Evolutionary conservation across 2,797 vertebrate genomes (phyloP), one percentile per base, ranked within the genome.

Genomic region (Cyclopterus lumpus): DNA sequence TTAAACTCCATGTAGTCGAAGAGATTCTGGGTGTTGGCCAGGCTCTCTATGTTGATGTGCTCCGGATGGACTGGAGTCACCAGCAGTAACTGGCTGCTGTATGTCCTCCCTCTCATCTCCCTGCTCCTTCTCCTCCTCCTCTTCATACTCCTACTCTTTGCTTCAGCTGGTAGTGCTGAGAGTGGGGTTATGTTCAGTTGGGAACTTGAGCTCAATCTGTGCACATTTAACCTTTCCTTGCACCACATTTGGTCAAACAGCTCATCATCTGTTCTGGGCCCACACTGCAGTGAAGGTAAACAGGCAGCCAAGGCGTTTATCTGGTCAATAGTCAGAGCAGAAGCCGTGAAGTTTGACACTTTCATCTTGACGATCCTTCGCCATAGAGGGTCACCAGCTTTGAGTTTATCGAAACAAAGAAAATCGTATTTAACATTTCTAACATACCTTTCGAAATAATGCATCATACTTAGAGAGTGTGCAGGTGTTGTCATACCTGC

Each of bases 191-290:
- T 34, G 40, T 61, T 74, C n/a, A 24, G 2, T 24, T 63, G 9
- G 28, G 53, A 61, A 46, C 51, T 20, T 71, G 24, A 49, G 30
- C 26, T 44, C 24, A 67, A 46, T 14, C 38, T 38, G 2, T 0
- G 0, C 67, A 61, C 24, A 22, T 30, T 0, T 10, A 61, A 40
- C 6, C 3, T 65, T 49, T 69, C 38, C 8, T 28, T 58, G 44
- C 2, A 22, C 65, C 71, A 69, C 26, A 53, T 64, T 68, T 65
- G 44, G 36, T 72, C 62, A 67, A 78, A 73, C 20, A 40, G 12
- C 57, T 62, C 66, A 0, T 58, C 20, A 4, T 48, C 53, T 42
- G 32, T 38, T 16, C 8, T 22, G 11, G 62, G 18, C 7, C 65
- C 44, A 60, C 36, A 66, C 6, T 76, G 60, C 20, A 79, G 28